Conservation (phyloP, 2,888 invertebrate genomes). For the Epistrophella euchroma region DNA sequence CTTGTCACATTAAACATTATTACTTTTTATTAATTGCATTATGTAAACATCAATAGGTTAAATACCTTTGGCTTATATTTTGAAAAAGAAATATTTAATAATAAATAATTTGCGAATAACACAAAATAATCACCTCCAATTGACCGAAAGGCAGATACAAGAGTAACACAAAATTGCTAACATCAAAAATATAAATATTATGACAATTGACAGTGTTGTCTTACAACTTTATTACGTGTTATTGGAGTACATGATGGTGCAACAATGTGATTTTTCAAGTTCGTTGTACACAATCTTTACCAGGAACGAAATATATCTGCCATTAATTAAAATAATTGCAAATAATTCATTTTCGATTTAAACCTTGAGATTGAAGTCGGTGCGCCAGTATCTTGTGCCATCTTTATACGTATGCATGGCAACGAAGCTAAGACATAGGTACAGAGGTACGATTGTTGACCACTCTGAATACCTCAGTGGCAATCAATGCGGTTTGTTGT, state of each 20-base stretch:
- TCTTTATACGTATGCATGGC: neutral
- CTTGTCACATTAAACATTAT: neutral
- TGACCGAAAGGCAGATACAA: neutral
- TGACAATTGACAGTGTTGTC: neutral
- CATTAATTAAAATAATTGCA: conserved; percentile 58
- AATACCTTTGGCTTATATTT: neutral
- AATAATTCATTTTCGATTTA: conserved; percentile 38
- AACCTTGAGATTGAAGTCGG: conserved; percentile 53
- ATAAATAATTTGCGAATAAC: neutral
- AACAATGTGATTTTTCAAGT: conserved; percentile 34
- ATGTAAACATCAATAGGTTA: neutral
- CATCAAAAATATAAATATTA: conserved; percentile 8
- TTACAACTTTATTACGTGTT: neutral
- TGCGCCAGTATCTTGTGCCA: conserved; percentile 6
- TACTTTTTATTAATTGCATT: conserved; percentile 6
- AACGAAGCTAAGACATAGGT: conserved; percentile 25
- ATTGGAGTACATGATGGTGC: neutral
- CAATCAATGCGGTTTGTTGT: conserved; percentile 66
- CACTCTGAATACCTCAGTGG: conserved; percentile 45
- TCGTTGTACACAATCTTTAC: conserved; percentile 34
- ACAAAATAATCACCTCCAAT: neutral
- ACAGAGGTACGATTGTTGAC: conserved; percentile 53
- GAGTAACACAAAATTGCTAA: neutral
- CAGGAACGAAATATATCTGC: conserved; percentile 43
- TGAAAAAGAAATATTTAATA: neutral